Evolutionary conservation across 2,888 invertebrate genomes (phyloP).

Genomic region (Napeogenes sylphis): DNA sequence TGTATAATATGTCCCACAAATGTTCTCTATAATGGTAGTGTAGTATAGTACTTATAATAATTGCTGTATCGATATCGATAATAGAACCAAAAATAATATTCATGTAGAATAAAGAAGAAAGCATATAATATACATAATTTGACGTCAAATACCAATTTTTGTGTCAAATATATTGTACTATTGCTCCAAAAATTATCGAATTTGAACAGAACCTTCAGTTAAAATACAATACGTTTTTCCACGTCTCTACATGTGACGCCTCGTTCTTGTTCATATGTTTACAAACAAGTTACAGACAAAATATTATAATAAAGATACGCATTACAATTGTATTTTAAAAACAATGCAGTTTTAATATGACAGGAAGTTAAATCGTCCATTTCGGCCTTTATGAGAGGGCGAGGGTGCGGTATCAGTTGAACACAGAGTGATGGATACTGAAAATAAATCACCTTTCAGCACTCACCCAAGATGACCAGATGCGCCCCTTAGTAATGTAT

Average conservation of each 20-base stretch:
- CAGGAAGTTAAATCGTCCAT: constrained; percentile 45
- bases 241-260: too few relatives aligned
- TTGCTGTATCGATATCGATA: neutral
- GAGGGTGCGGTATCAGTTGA: constrained; percentile 56
- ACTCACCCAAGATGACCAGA: constrained; percentile 52
- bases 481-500: constrained; percentile 52
- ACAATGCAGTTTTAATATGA: constrained; percentile 24
- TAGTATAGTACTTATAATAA: neutral
- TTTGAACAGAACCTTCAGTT: too few relatives aligned
- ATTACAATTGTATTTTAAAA: neutral
- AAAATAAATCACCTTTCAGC: constrained; percentile 70
- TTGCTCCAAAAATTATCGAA: too few relatives aligned
- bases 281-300: too few relatives aligned
- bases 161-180: too few relatives aligned
- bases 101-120: too few relatives aligned
- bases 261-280: too few relatives aligned
- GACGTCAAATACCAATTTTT: too few relatives aligned
- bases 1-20: neutral
- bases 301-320: too few relatives aligned
- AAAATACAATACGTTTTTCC: too few relatives aligned
- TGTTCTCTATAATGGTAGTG: neutral
- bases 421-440: constrained; percentile 66
- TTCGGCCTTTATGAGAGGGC: constrained; percentile 33
- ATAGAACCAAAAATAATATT: too few relatives aligned
- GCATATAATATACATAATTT: too few relatives aligned